Evolutionary conservation across 2,797 vertebrate species (phyloP).

Genomic region (Gadopsis bispinosus): DNA sequence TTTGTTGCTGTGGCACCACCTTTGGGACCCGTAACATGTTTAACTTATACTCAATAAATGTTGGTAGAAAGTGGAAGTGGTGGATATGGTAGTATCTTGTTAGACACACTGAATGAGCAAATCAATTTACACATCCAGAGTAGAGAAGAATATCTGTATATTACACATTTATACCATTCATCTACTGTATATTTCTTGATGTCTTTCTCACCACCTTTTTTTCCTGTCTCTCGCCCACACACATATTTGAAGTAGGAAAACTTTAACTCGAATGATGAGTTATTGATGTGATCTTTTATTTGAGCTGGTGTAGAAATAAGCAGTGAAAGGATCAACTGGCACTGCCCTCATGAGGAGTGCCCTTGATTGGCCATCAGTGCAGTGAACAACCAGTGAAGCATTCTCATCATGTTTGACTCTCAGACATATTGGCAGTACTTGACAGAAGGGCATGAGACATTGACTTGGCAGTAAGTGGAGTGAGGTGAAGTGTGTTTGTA

Average conservation of each 20-base stretch:
- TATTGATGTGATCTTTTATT: slow-evolving; percentile 36
- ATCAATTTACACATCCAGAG: slow-evolving; percentile 3
- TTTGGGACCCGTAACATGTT: not conserved
- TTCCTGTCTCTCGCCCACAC: not conserved
- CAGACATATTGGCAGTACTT: slow-evolving; percentile 46
- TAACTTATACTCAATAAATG: not conserved
- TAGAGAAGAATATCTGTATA: not conserved
- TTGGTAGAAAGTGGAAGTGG: not conserved
- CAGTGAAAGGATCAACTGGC: slow-evolving; percentile 23
- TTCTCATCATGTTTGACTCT: slow-evolving; percentile 59
- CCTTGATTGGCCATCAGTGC: slow-evolving; percentile 42
- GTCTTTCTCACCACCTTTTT: not conserved
- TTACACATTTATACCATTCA: not conserved
- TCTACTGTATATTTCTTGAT: slow-evolving; percentile 23
- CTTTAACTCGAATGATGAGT: slow-evolving; percentile 22
- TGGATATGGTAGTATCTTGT: not conserved
- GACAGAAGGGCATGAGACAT: slow-evolving; percentile 44
- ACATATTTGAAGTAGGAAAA: slow-evolving; percentile 26
- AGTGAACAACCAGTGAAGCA: slow-evolving; percentile 39
- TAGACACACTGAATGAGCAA: not conserved
- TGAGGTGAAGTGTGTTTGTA: slow-evolving; percentile 29
- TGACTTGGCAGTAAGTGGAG: slow-evolving; percentile 35
- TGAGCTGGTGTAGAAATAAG: slow-evolving; percentile 18
- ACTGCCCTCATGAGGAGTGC: slow-evolving; percentile 27
- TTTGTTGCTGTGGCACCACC: too few species aligned